Base-by-base conservation (phyloP, 2,888 invertebrate genomes). In the Hesperia comma region DNA sequence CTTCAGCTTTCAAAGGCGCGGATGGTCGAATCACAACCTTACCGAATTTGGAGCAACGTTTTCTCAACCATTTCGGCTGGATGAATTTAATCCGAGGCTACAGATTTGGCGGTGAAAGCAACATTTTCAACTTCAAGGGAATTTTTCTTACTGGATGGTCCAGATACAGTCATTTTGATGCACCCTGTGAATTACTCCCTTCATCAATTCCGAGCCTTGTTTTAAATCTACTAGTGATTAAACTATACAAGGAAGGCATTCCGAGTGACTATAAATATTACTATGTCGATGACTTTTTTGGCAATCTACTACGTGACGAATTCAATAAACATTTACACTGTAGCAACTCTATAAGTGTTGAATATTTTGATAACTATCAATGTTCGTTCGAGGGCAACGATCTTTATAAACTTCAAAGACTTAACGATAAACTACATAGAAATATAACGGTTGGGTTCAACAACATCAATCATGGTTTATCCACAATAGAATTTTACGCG, bases 1-100 rank as follows among this genome's bases (percentile, higher is more conserved):
- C 97, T 0, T 95, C 96, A 68, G 97, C 98, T 0, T 98, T 95
- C 79, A 98, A 98, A 91, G 98, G 97, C 0, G 95, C 95, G 0
- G 95, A 95, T 55, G 94, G 94, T 0, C 79, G 80, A 0, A 84
- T 84, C 5, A 87, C 93, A 64, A 90, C 91, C 19, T 79, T 94
- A 0, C 94, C 95, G 0, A 88, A 94, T 68, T 84, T 95, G 2
- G 87, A 85, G 2, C 92, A 94, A 61, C 96, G 97, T 76, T 87
- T 96, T 61, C 91, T 93, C 61, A 98, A 97, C 80, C 95, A 97
- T 79, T 90, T 94, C 55, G 92, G 94, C 7, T 98, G 97, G 96
- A 80, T 97, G 78, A 90, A 92, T 32, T 83, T 94, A 0, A 92
- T 95, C 26, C 74, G 80, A 0, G 86, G 86, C 63, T 94, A 95